Percentiles rank a stretch among this genome's conserved stretches.
Conservation (phyloP, 2,888 invertebrate genomes). For the Nemapogon koenigi region DNA sequence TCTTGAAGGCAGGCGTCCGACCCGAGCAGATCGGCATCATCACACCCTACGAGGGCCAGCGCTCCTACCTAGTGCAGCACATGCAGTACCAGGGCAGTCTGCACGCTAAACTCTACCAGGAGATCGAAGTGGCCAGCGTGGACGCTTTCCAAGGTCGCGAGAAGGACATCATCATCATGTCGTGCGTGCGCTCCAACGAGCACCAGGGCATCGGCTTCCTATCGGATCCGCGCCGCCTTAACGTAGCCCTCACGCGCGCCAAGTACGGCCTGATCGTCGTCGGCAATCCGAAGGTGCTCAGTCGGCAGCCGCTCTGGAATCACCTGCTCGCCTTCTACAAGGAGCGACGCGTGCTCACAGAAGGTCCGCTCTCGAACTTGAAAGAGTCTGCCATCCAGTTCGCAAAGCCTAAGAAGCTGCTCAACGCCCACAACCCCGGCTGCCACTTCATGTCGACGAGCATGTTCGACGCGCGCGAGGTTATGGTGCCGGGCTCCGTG, state of each 20-base stretch:
- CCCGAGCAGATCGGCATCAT: constrained; percentile 99
- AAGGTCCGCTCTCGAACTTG: constrained; percentile 96
- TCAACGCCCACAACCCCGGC: constrained; percentile 93
- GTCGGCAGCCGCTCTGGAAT: constrained; percentile 98
- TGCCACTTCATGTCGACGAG: constrained; percentile 97
- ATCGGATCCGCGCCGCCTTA: constrained; percentile 95
- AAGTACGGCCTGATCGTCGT: constrained; percentile 98
- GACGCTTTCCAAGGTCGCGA: constrained; percentile 99
- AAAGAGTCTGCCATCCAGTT: constrained; percentile 97
- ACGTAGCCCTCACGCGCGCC: constrained; percentile 97
- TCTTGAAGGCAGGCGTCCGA: constrained; percentile 92
- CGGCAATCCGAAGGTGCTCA: constrained; percentile 98
- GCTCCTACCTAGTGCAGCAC: constrained; percentile 96
- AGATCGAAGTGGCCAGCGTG: constrained; percentile 99
- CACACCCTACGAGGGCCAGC: constrained; percentile 98
- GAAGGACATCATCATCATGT: constrained; percentile 99
- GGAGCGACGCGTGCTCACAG: constrained; percentile 95
- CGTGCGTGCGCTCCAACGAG: constrained; percentile 97
- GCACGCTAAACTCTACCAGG: constrained; percentile 95
- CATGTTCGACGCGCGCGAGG: constrained; percentile 96
- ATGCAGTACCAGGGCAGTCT: constrained; percentile 99
- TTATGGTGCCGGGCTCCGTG: constrained; percentile 90
- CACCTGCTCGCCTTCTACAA: constrained; percentile 97
- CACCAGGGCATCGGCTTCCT: constrained; percentile 99
- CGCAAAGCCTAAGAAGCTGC: constrained; percentile 94